Evolutionary conservation across 37 sponge, comb jelly and placozoan species (phyloP).

Genomic region (Oopsacas minuta): DNA sequence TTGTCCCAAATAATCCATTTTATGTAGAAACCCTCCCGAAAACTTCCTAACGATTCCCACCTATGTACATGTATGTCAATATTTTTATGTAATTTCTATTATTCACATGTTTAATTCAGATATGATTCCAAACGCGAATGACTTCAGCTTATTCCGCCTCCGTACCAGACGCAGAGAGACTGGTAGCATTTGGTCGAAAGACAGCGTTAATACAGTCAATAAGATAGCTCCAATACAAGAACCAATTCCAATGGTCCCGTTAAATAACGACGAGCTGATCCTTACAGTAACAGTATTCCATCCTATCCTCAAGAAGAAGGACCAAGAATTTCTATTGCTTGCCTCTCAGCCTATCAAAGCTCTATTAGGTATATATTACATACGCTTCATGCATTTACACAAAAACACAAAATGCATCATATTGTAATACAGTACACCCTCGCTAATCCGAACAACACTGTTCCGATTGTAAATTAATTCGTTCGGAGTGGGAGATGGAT

Average conservation of each 20-base stretch:
- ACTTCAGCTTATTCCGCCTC: background rate
- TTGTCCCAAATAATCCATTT: no score
- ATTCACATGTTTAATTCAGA: no score
- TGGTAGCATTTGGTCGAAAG: slow-evolving; percentile 3
- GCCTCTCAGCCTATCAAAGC: slow-evolving; percentile 25
- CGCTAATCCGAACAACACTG: background rate
- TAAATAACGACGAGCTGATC: slow-evolving; percentile 30
- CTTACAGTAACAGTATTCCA: slow-evolving; percentile 38
- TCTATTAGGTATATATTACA: background rate
- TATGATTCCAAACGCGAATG: background rate
- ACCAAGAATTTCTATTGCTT: slow-evolving; percentile 30
- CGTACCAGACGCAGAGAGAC: slow-evolving; percentile 1
- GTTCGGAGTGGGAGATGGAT: no score
- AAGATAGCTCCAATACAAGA: slow-evolving; percentile 13
- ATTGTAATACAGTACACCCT: background rate
- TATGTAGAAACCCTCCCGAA: no score
- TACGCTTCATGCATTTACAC: no score
- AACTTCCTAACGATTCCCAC: no score
- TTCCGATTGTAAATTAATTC: no score
- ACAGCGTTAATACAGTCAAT: background rate
- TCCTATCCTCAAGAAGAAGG: slow-evolving; percentile 34
- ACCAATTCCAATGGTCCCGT: background rate
- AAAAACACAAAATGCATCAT: background rate
- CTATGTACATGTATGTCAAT: no score
- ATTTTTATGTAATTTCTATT: no score